These are phyloP conservation scores for Chloromyia formosa DNA, from an alignment of 2,888 invertebrate genomes.

Conservation along the genomic window DNA sequence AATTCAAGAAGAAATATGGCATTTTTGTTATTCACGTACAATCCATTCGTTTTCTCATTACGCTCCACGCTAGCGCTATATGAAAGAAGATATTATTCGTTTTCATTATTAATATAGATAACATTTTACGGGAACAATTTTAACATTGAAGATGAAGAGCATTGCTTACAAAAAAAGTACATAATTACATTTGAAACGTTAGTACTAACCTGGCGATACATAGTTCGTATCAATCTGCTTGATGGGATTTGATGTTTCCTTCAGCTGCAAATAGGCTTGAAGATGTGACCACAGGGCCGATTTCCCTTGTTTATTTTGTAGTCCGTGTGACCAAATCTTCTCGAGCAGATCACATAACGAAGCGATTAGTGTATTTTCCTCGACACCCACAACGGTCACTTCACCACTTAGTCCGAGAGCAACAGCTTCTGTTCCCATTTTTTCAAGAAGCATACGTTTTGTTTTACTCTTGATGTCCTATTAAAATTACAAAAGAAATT, in stretches of 20 bases:
- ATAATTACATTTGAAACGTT: not conserved
- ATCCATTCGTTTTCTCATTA: conserved; percentile 89
- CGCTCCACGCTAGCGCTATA: conserved; percentile 90
- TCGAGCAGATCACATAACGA: conserved; percentile 96
- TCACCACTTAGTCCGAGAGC: conserved; percentile 91
- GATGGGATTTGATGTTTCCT: conserved; percentile 70
- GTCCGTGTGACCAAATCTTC: conserved; percentile 96
- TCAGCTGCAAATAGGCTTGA: conserved; percentile 85
- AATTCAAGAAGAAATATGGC: not conserved
- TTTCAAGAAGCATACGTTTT: conserved; percentile 98
- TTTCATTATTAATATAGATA: too few species aligned
- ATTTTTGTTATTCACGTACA: conserved; percentile 72
- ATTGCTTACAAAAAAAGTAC: conserved; percentile 30
- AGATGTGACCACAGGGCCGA: conserved; percentile 97
- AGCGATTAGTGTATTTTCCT: conserved; percentile 98
- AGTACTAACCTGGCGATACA: conserved; percentile 66
- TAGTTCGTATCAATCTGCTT: conserved; percentile 68
- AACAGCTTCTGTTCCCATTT: conserved; percentile 97
- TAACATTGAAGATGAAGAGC: conserved; percentile 26
- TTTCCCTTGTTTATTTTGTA: conserved; percentile 95
- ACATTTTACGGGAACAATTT: not conserved
- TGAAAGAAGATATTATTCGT: conserved; percentile 22
- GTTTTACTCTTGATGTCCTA: conserved; percentile 94
- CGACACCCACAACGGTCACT: conserved; percentile 76
- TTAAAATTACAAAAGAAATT: not conserved